phyloP scores from a whole-genome alignment of 2,888 invertebrate species.

The Hymenopus coronatus region DNA sequence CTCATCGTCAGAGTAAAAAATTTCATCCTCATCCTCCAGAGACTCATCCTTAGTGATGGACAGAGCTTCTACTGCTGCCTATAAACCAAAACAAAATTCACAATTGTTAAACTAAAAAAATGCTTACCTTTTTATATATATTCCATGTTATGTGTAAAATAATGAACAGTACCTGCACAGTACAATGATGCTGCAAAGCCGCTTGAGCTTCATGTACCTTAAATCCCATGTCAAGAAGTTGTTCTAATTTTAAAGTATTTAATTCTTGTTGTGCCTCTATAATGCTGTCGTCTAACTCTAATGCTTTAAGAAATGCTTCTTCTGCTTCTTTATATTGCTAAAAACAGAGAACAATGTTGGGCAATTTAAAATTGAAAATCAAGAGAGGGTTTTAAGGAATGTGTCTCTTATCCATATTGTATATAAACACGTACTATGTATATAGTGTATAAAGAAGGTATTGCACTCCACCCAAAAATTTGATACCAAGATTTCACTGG shows the following conservation, averaged over 20 bases:
- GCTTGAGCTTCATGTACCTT: constrained; percentile 9
- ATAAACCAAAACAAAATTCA: neutral
- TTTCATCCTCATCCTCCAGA: too few relatives aligned
- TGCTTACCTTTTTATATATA: neutral
- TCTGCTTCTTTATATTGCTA: constrained; percentile 48
- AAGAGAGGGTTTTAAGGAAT: too few relatives aligned
- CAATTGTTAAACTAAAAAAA: neutral
- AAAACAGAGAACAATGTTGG: neutral
- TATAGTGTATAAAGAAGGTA: too few relatives aligned
- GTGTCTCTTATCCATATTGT: neutral
- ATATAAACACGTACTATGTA: too few relatives aligned
- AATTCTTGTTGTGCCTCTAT: constrained; percentile 47
- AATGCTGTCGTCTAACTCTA: constrained; percentile 48
- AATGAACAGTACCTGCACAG: constrained; percentile 21
- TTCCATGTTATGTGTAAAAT: too few relatives aligned
- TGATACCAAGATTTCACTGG: too few relatives aligned
- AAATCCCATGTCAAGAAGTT: constrained; percentile 41
- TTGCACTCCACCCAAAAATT: too few relatives aligned
- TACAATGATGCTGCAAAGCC: constrained; percentile 19
- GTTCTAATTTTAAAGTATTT: constrained; percentile 44
- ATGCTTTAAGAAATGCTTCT: constrained; percentile 47
- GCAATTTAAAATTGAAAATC: too few relatives aligned
- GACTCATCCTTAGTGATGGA: too few relatives aligned
- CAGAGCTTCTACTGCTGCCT: too few relatives aligned
- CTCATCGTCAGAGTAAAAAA: neutral